phyloP scores from a whole-genome alignment of 2,888 invertebrate species.

The Nomada ferruginata region DNA sequence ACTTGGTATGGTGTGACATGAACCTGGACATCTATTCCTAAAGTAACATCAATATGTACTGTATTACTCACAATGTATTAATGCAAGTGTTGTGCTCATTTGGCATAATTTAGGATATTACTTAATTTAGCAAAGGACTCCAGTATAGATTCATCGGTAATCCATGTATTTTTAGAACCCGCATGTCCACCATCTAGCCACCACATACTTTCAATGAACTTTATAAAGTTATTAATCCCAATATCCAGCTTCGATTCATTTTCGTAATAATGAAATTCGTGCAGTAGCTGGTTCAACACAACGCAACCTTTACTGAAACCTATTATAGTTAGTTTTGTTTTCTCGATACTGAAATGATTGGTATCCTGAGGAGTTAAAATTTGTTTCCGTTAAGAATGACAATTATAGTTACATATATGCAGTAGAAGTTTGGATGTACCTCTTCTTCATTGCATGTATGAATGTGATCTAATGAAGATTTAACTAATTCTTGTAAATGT shows the following conservation, averaged over 20 bases:
- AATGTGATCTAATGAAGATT: constrained; percentile 48
- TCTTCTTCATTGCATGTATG: constrained; percentile 25
- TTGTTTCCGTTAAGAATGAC: constrained; percentile 8
- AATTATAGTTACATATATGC: neutral
- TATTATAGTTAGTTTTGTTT: constrained; percentile 81
- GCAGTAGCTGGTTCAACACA: constrained; percentile 95
- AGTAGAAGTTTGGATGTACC: constrained; percentile 10
- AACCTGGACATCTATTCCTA: constrained; percentile 90
- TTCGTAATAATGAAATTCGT: constrained; percentile 92
- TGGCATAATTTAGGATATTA: constrained; percentile 79
- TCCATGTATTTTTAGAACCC: constrained; percentile 95
- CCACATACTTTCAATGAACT: constrained; percentile 90
- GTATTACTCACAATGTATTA: neutral
- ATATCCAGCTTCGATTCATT: constrained; percentile 88
- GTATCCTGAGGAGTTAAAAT: constrained; percentile 43
- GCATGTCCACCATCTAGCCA: constrained; percentile 97
- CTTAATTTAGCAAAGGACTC: constrained; percentile 90
- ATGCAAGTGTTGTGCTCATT: neutral
- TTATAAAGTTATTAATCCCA: constrained; percentile 88
- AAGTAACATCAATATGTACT: neutral
- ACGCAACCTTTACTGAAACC: constrained; percentile 98
- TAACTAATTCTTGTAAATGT: constrained; percentile 88
- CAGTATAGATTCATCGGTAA: constrained; percentile 90
- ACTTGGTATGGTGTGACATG: constrained; percentile 97
- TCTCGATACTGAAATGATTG: constrained; percentile 23